Percentiles rank a stretch among this genome's conserved stretches.
phyloP scores from a whole-genome alignment of 1,140 invertebrate genomes.

The Trachymyrmex septentrionalis region DNA sequence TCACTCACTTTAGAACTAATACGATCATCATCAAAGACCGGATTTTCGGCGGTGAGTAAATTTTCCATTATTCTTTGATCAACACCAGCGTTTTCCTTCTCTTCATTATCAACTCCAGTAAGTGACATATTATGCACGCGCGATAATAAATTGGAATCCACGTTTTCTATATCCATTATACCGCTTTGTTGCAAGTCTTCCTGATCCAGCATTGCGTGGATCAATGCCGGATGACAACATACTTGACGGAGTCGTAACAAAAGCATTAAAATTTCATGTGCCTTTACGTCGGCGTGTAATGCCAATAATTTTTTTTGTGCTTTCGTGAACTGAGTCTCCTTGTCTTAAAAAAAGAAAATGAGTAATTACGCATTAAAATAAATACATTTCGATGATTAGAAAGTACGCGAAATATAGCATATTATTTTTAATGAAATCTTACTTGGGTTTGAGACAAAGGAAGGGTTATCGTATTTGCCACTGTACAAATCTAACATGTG shows the following conservation, averaged over 20 bases:
- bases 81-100: constrained; percentile 77
- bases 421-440: constrained; percentile 10
- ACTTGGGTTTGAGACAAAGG: constrained; percentile 68
- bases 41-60: constrained; percentile 89
- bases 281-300: constrained; percentile 87
- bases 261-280: constrained; percentile 93
- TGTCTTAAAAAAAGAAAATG: constrained; percentile 65
- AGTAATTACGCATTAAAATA: not conserved
- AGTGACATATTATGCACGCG: constrained; percentile 85
- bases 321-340: constrained; percentile 82
- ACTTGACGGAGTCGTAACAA: constrained; percentile 95
- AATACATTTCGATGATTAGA: constrained; percentile 28
- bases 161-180: constrained; percentile 76
- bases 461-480: constrained; percentile 74
- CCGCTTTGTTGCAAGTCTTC: constrained; percentile 77
- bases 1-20: constrained; percentile 88
- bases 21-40: constrained; percentile 88
- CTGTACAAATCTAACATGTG: constrained; percentile 77
- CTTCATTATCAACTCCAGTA: constrained; percentile 80
- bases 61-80: constrained; percentile 81
- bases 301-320: constrained; percentile 81
- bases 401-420: not conserved
- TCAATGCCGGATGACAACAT: constrained; percentile 95
- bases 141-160: constrained; percentile 88
- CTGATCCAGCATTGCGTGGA: constrained; percentile 89